Base-by-base conservation (phyloP, 1,140 invertebrate species). In the Phocides pigmalion region DNA sequence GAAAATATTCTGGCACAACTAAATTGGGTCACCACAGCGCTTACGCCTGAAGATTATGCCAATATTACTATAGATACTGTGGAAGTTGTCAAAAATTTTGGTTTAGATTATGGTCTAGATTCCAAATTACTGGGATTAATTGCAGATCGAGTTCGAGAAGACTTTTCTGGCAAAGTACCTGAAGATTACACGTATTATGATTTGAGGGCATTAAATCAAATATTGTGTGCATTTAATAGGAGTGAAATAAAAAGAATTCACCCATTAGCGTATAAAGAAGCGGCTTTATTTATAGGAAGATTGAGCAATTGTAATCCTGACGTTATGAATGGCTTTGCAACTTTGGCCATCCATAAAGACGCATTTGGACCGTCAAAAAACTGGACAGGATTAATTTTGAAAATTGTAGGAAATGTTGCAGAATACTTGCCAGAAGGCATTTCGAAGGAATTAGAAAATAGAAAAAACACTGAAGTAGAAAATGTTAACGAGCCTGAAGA, bases 171-270 rank as follows among this genome's bases (percentile, higher is more conserved):
- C n/a, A 93, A 93, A 75, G 70, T 80, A 3, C 87, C 90, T 3
- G 87, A 92, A 69, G 89, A 93, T 54, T 93, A 92, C 37, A 92
- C 91, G 0, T 83, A 70, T 22, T 93, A 90, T 32, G 92, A 93
- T 76, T 69, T 93, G 35, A 75, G 44, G 28, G 90, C 90, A 1
- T 65, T 93, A 5, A 70, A 81, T 61, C 88, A 93, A 66, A 91
- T 93, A 32, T 53, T 93, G 3, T 93, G 93, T 64, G 87, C 79
- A 4, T 93, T 92, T 49, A 92, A 93, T 19, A 71, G 68, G 14
- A 85, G 81, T 32, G 86, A 90, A 50, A 92, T 93, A 32, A 70
- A 76, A 6, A 78, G 79, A 22, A 93, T 93, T 37, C 90, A 91
- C 64, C 82, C 92, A 1, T 64, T 81, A 22, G 84, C 89, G 0